A percentile compares a stretch with the other conserved stretches of the same genome.
Conservation (phyloP, 2,113 vertebrate species). For the Silurus glanis region DNA sequence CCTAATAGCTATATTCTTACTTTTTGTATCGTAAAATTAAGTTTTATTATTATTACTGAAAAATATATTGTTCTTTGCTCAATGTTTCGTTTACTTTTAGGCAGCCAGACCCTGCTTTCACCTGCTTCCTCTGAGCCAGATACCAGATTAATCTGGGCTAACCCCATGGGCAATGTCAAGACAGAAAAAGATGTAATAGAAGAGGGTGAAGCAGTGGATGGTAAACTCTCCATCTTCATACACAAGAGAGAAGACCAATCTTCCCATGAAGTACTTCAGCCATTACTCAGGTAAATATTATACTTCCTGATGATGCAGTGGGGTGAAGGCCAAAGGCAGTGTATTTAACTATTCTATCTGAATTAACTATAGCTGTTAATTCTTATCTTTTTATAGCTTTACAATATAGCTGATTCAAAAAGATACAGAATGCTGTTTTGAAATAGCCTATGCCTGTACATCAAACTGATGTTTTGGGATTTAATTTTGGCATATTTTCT, state of each 20-base stretch:
- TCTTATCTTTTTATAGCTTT: background rate
- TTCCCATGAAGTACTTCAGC: constrained; percentile 96
- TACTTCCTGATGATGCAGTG: background rate
- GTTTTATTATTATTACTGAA: background rate
- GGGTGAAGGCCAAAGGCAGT: background rate
- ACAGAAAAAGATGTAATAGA: constrained; percentile 89
- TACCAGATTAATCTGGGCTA: constrained; percentile 81
- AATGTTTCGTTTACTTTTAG: constrained; percentile 56
- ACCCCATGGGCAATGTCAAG: constrained; percentile 90
- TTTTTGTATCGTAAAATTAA: background rate
- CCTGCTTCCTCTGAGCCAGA: constrained; percentile 93
- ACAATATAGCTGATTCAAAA: background rate
- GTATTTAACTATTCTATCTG: background rate
- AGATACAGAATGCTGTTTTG: background rate
- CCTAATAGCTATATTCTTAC: background rate
- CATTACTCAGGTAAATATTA: constrained; percentile 85
- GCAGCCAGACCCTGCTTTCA: constrained; percentile 95
- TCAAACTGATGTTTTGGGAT: background rate
- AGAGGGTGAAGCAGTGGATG: constrained; percentile 94
- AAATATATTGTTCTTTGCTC: background rate
- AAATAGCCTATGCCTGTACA: background rate
- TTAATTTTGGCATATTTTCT: background rate
- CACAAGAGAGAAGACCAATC: constrained; percentile 97
- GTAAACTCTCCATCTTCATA: constrained; percentile 97
- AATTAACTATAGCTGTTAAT: background rate